Evolutionary conservation across 2,113 vertebrate genomes (phyloP), one percentile per base, ranked within the genome.

Genomic region (Argyrosomus japonicus): DNA sequence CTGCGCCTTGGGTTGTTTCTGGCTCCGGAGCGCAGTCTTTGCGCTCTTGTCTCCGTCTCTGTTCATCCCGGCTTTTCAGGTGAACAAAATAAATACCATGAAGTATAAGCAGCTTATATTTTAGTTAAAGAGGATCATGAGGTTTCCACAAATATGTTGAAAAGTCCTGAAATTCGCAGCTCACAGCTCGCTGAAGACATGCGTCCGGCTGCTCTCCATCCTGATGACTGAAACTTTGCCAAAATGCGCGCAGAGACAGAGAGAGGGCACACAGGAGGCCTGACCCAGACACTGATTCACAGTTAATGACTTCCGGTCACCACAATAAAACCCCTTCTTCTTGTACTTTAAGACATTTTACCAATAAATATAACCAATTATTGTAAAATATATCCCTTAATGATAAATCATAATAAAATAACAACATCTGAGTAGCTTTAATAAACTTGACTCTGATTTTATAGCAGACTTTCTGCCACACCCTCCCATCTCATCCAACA

Each of bases 41-140:
- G 72, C 84, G 86, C 77, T 68, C 45, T 88, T 89, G 58, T 89
- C 88, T 48, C 65, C 81, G 43, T 90, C 89, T 87, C 81, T 85
- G 83, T 87, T 91, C 93, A 94, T 93, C 65, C n/a, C 1, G 2
- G 6, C 29, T 69, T 17, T 75, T 32, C 18, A 51, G 68, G 11
- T 61, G 56, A 6, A 21, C 17, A 13, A 32, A 60, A 60, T 2
- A 19, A 43, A 3, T 19, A 45, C 1, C 36, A 40, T 40, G 36
- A 40, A 40, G 36, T 40, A 8, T 40, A 40, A 9, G 5, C 4
- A 17, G 23, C 1, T 53, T 57, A 23, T 43, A 47, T 53, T 51
- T 53, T 23, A n/a, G 56, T 14, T 40, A 2, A 47, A 25, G 1
- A 14, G 27, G 4, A 53, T 40, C 75, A 82, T 71, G 13, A 18